Conservation (phyloP, 2,888 invertebrate genomes). For the Phragmatobia fuliginosa region DNA sequence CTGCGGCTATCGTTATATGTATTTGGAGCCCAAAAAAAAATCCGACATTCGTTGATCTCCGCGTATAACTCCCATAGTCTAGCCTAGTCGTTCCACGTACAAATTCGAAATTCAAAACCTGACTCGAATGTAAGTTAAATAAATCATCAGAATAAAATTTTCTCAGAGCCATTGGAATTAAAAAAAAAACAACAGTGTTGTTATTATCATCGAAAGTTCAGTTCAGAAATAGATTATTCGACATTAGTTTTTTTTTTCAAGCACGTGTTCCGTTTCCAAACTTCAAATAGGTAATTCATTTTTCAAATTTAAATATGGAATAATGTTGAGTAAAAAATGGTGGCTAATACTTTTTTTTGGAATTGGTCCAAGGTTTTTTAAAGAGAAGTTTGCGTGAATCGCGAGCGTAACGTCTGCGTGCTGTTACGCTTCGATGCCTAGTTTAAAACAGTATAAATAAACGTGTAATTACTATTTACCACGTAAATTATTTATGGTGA, state of each 20-base stretch:
- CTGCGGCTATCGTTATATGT: too few relatives aligned
- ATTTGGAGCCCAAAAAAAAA: too few relatives aligned
- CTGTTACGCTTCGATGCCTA: constrained; percentile 46
- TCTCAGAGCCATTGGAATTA: too few relatives aligned
- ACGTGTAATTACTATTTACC: constrained; percentile 42
- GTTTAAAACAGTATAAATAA: constrained; percentile 21
- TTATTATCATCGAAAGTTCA: not conserved
- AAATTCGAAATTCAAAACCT: too few relatives aligned
- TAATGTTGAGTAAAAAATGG: constrained; percentile 12
- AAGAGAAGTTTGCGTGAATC: constrained; percentile 38
- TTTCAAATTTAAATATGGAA: not conserved
- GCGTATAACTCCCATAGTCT: too few relatives aligned
- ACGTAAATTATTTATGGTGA: constrained; percentile 34
- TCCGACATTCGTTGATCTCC: too few relatives aligned
- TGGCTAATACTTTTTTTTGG: constrained; percentile 10
- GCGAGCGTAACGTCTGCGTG: constrained; percentile 45
- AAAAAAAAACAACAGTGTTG: too few relatives aligned
- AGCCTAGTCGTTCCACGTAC: too few relatives aligned
- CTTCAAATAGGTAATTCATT: not conserved
- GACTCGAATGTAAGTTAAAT: too few relatives aligned
- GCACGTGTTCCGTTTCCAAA: constrained; percentile 25
- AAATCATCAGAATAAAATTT: too few relatives aligned
- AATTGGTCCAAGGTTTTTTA: constrained; percentile 24
- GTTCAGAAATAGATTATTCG: not conserved
- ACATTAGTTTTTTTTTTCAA: not conserved